Percentiles rank a stretch among this genome's conserved stretches.
These are phyloP conservation scores for Drosophila kanapiae DNA, from an alignment of 1,140 invertebrate genomes.

Conservation along the genomic window DNA sequence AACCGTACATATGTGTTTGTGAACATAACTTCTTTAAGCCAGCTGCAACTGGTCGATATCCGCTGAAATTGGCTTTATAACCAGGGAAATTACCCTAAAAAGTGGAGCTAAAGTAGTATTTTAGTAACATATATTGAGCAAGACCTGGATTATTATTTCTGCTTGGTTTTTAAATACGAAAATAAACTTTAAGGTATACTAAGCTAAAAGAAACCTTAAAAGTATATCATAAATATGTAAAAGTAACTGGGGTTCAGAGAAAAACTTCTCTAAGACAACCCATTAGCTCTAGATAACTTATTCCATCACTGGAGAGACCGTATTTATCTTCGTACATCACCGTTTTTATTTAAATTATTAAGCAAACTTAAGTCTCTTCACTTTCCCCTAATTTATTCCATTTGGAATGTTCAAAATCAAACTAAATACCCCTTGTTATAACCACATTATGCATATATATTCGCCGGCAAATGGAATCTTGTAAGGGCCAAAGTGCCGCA, in stretches of 20 bases:
- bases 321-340: background rate
- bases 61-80: background rate
- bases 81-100: background rate
- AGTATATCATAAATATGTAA: background rate
- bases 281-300: background rate
- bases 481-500: slow-evolving; percentile 32
- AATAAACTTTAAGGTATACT: too few species aligned
- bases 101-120: too few species aligned
- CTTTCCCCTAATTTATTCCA: slow-evolving; percentile 18
- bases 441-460: slow-evolving; percentile 40
- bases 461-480: slow-evolving; percentile 18
- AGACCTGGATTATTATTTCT: too few species aligned
- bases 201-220: background rate
- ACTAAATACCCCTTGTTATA: slow-evolving; percentile 38
- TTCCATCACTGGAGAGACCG: background rate
- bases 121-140: background rate
- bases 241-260: background rate
- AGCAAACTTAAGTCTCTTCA: background rate
- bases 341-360: background rate
- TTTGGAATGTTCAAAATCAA: slow-evolving; percentile 25
- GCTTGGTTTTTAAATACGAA: background rate
- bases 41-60: slow-evolving; percentile 14
- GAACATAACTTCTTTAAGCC: slow-evolving; percentile 23
- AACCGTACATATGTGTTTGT: slow-evolving; percentile 4
- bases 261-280: background rate